phyloP scores from a whole-genome alignment of 2,888 invertebrate species.

The Dolomedes plantarius region DNA sequence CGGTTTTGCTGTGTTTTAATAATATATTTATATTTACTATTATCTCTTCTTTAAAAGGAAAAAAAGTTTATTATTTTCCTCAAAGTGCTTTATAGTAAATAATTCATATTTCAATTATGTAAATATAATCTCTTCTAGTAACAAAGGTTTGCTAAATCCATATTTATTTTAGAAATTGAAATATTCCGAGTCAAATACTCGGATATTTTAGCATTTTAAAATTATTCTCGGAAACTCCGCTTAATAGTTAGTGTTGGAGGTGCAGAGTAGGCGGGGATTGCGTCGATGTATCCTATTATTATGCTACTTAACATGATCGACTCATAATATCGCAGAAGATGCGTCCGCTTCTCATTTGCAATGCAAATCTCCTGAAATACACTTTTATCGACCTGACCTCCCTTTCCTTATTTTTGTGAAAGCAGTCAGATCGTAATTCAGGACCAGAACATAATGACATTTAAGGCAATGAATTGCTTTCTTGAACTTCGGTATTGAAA shows the following conservation, averaged over 20 bases:
- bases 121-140: too few relatives aligned
- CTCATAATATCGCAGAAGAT: background rate
- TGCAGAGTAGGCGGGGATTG: background rate
- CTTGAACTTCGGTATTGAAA: background rate
- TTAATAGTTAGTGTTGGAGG: background rate
- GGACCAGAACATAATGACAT: background rate
- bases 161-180: background rate
- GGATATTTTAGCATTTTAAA: background rate
- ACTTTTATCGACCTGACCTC: conserved; percentile 19
- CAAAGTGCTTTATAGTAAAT: too few relatives aligned
- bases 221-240: background rate
- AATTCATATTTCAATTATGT: too few relatives aligned
- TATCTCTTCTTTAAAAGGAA: too few relatives aligned
- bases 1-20: too few relatives aligned
- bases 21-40: too few relatives aligned
- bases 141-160: too few relatives aligned
- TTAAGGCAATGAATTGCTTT: background rate
- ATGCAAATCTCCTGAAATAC: conserved; percentile 19
- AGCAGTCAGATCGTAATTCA: background rate
- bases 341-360: conserved; percentile 26
- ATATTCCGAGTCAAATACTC: background rate
- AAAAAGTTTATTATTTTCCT: too few relatives aligned
- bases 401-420: background rate
- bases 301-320: background rate
- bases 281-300: background rate